Base-by-base conservation (phyloP, 2,888 invertebrate genomes). In the Apocheima hispidaria region DNA sequence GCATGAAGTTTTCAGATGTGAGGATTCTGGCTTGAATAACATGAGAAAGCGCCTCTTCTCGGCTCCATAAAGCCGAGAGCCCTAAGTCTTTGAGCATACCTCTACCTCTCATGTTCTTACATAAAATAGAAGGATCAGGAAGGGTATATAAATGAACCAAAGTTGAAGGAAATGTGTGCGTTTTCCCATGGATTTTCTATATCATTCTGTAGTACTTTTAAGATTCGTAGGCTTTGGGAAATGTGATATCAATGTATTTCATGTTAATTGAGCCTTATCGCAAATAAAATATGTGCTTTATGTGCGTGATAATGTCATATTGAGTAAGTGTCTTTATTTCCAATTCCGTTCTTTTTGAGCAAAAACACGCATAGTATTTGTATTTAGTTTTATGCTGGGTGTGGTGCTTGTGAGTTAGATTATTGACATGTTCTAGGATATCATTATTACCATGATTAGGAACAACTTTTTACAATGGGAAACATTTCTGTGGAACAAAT, bases 191-290 rank as follows among this genome's bases (percentile, higher is more conserved):
- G 16, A n/a, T 51, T 26, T 44, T 56, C 56, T 50, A 21, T 58
- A 28, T 49, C 50, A 41, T 52, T 43, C 30, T 54, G 28, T 36
- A 30, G 44, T 43, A 14, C 7, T 20, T 44, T 9, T 16, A 38
- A 43, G 16, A 65, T 71, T 68, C 62, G 65, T 69, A 75, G 72
- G 72, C 79, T 79, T 80, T 73, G 74, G 71, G 71, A 73, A 75
- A 75, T 80, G 80, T 81, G 78, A 82, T 81, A 60, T 58, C 28
- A 51, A 41, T 53, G 38, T 60, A 28, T 35, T 20, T 49, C 33
- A 49, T 54, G 44, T 44, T 60, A 10, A 48, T 35, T 36, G 30
- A 53, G 41, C 48, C 53, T 10, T 40, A 44, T 14, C 20, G 57
- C 36, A 21, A 16, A 10, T 49, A 16, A n/a, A n/a, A n/a, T 53